phyloP scores from a whole-genome alignment of 2,113 vertebrate species.

The Lycaon pictus region DNA sequence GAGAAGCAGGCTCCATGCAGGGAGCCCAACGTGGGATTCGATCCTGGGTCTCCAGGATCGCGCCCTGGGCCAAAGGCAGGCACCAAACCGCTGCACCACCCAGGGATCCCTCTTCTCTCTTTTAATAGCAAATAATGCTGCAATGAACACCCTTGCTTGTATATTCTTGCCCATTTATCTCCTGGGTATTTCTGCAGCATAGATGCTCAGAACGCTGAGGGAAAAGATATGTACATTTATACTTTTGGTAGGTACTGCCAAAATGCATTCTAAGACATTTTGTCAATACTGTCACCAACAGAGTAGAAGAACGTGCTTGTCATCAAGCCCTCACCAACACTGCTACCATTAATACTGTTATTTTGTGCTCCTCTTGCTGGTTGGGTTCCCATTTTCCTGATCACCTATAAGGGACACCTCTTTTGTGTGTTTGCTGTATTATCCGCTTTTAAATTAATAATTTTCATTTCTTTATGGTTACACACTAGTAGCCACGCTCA shows the following conservation, averaged over 20 bases:
- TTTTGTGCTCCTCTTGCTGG: background rate
- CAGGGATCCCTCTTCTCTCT: background rate
- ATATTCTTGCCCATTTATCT: background rate
- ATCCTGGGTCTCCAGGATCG: too few species aligned
- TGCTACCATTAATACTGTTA: background rate
- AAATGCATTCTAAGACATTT: background rate
- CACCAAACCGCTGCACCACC: too few species aligned
- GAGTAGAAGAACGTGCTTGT: background rate
- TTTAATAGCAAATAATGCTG: background rate
- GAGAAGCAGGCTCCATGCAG: too few species aligned
- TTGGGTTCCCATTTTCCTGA: slow-evolving; percentile 3
- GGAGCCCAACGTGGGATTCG: too few species aligned
- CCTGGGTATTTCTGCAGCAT: background rate
- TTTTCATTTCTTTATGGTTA: slow-evolving; percentile 46
- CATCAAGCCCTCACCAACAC: background rate
- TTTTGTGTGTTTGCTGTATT: background rate
- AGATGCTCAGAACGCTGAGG: background rate
- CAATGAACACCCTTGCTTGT: background rate
- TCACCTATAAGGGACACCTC: background rate
- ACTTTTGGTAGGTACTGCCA: background rate
- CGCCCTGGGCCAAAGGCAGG: too few species aligned
- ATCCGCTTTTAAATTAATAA: background rate
- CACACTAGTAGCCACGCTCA: slow-evolving; percentile 30
- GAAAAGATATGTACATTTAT: background rate
- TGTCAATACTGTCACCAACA: background rate